A percentile compares a stretch with the other conserved stretches of the same genome.
These are phyloP conservation scores for Pteria penguin DNA, from an alignment of 2,888 invertebrate species.

Conservation along the genomic window DNA sequence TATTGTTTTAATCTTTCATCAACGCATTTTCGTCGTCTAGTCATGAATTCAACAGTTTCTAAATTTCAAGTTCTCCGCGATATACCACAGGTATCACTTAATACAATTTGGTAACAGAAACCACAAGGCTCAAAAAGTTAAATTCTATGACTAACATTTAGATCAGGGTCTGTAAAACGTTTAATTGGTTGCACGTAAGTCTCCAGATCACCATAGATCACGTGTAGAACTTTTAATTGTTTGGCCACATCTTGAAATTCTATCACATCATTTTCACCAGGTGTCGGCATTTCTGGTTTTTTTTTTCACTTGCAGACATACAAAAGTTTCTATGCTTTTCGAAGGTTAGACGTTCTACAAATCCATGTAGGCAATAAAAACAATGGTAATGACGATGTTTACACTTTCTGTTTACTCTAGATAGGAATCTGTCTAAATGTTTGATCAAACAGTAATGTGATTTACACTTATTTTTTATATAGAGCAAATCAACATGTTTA, in stretches of 20 bases:
- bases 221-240: too few relatives aligned
- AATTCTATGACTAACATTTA: neutral
- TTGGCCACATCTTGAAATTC: slow-evolving; percentile 44
- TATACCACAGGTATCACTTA: slow-evolving; percentile 18
- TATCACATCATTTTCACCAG: too few relatives aligned
- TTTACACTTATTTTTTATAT: slow-evolving; percentile 29
- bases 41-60: neutral
- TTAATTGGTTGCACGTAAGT: slow-evolving; percentile 26
- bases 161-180: slow-evolving; percentile 20
- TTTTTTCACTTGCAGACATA: slow-evolving; percentile 35
- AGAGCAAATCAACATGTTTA: slow-evolving; percentile 46
- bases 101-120: slow-evolving; percentile 22
- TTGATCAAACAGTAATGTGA: too few relatives aligned
- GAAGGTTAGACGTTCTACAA: slow-evolving; percentile 14
- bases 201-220: too few relatives aligned
- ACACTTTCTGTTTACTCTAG: slow-evolving; percentile 24
- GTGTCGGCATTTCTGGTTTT: slow-evolving; percentile 37
- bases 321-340: slow-evolving; percentile 36
- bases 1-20: neutral
- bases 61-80: neutral
- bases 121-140: slow-evolving; percentile 18
- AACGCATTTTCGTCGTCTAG: slow-evolving; percentile 2
- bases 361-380: slow-evolving; percentile 46
- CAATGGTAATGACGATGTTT: slow-evolving; percentile 24
- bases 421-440: too few relatives aligned